Conservation (phyloP, 2,113 vertebrate species). For the Paramisgurnus dabryanus region DNA sequence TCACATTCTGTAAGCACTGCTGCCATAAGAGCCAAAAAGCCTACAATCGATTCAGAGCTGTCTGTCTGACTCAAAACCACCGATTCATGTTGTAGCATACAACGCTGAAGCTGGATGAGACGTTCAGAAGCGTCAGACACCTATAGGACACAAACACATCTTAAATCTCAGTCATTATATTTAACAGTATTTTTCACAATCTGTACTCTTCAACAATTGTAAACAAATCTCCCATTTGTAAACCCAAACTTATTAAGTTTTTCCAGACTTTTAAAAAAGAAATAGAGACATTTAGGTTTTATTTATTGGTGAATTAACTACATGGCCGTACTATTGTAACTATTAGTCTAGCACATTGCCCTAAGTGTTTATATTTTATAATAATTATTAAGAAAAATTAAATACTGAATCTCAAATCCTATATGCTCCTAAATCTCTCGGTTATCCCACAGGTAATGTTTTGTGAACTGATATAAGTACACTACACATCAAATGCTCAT, state of each 20-base stretch:
- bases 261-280: too few relatives aligned
- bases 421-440: too few relatives aligned
- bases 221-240: not conserved
- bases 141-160: constrained; percentile 53
- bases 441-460: too few relatives aligned
- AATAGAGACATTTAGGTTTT: too few relatives aligned
- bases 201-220: not conserved
- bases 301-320: not conserved
- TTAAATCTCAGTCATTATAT: not conserved
- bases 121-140: constrained; percentile 66
- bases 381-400: not conserved
- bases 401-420: too few relatives aligned
- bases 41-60: constrained; percentile 66
- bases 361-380: not conserved
- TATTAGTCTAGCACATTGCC: not conserved
- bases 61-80: constrained; percentile 57
- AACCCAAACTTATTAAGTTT: not conserved
- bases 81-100: constrained; percentile 74
- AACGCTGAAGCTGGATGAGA: constrained; percentile 72
- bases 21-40: constrained; percentile 76
- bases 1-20: constrained; percentile 79
- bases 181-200: not conserved
- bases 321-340: not conserved
- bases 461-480: too few relatives aligned
- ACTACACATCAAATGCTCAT: not conserved